These are phyloP conservation scores for Sebastes elongatus DNA, from an alignment of 2,797 vertebrate genomes.

Conservation along the genomic window DNA sequence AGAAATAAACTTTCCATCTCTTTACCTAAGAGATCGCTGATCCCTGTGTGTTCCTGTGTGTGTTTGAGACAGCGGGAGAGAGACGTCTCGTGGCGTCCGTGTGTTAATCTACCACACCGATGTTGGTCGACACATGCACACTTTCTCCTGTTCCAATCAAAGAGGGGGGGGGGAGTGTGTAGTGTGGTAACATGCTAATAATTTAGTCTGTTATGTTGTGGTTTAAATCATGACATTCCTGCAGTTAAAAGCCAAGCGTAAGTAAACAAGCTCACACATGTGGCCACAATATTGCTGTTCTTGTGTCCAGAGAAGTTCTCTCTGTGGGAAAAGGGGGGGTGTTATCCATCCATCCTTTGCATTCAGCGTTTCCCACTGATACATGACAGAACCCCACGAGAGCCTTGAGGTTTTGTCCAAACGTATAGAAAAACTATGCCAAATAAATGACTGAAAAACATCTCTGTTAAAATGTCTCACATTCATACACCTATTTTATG, in stretches of 20 bases:
- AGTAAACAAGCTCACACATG: conserved; percentile 82
- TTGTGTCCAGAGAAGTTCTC: conserved; percentile 57
- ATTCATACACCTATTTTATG: not conserved
- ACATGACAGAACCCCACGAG: conserved; percentile 16
- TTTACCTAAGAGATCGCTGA: conserved; percentile 54
- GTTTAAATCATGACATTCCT: conserved; percentile 79
- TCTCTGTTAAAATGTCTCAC: not conserved
- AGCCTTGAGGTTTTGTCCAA: conserved; percentile 29
- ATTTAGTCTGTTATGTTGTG: conserved; percentile 74
- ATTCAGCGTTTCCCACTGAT: conserved; percentile 36
- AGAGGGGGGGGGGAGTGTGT: conserved; percentile 1
- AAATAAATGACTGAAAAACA: conserved; percentile 1
- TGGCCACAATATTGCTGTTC: conserved; percentile 76
- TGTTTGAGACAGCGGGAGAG: conserved; percentile 21
- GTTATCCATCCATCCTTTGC: conserved; percentile 50
- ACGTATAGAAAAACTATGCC: not conserved
- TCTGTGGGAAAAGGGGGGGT: conserved; percentile 47
- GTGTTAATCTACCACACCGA: conserved; percentile 30
- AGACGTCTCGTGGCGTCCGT: not conserved
- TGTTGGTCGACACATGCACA: conserved; percentile 42
- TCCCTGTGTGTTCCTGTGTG: conserved; percentile 18
- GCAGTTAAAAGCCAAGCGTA: conserved; percentile 74
- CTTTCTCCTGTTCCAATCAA: conserved; percentile 59
- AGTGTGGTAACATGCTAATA: conserved; percentile 74
- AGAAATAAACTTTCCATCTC: conserved; percentile 67